Evolutionary conservation across 2,888 invertebrate genomes (phyloP).

Genomic region (Yponomeuta plumbellus): DNA sequence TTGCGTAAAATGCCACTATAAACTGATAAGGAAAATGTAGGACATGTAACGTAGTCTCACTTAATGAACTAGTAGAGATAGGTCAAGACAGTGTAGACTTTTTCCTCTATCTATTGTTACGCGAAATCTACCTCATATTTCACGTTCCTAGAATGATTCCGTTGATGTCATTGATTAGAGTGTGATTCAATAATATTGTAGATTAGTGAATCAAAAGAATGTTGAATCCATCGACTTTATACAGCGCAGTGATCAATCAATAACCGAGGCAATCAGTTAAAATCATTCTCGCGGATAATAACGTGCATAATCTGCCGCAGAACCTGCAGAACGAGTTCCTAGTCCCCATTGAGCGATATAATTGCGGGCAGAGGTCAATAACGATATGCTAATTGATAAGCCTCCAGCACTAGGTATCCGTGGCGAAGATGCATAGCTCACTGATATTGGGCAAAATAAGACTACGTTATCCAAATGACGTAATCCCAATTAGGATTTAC

Average conservation of each 20-base stretch:
- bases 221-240: background rate
- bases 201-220: background rate
- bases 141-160: background rate
- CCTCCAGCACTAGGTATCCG: background rate
- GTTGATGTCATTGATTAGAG: background rate
- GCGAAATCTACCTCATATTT: background rate
- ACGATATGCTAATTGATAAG: conserved; percentile 7
- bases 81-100: background rate
- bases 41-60: background rate
- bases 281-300: background rate
- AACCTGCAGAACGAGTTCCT: background rate
- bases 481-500: too few species aligned
- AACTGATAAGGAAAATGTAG: background rate
- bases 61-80: background rate
- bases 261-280: background rate
- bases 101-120: background rate
- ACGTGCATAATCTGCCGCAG: conserved; percentile 8
- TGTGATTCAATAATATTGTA: background rate
- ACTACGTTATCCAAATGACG: too few species aligned
- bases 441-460: too few species aligned
- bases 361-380: conserved; percentile 16
- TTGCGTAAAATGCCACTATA: background rate
- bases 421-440: background rate
- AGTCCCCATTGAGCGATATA: conserved; percentile 14
- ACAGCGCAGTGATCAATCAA: background rate